These are phyloP conservation scores for Scleropages formosus DNA, from an alignment of 2,797 vertebrate genomes.

Conservation along the genomic window DNA sequence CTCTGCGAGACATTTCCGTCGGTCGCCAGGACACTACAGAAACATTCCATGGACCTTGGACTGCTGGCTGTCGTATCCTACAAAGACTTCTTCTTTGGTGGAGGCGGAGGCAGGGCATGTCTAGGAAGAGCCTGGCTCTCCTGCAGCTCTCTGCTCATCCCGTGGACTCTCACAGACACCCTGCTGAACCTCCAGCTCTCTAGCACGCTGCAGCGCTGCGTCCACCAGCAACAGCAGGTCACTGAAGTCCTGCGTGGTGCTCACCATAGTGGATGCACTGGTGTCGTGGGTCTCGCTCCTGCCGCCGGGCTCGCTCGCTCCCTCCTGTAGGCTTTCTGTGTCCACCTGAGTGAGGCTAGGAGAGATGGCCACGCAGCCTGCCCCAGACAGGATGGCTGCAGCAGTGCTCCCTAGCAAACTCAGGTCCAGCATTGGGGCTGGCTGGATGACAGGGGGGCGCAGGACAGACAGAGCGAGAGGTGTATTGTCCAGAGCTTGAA, in stretches of 20 bases:
- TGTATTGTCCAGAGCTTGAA: conserved; percentile 55
- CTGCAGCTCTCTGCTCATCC: not conserved
- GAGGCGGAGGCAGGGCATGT: conserved; percentile 37
- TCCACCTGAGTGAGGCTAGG: conserved; percentile 58
- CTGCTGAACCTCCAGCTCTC: conserved; percentile 82
- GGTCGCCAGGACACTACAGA: not conserved
- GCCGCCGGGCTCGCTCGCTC: conserved; percentile 51
- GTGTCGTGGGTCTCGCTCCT: conserved; percentile 13
- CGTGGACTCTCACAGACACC: conserved; percentile 30
- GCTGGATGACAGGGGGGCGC: conserved; percentile 64
- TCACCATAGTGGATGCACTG: conserved; percentile 35
- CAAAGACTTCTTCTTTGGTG: not conserved
- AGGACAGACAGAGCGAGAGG: conserved; percentile 38
- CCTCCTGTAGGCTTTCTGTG: conserved; percentile 61
- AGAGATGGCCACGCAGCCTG: conserved; percentile 55
- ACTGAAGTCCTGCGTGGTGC: conserved; percentile 83
- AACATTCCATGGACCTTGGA: not conserved
- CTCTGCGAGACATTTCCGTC: not conserved
- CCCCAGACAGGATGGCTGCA: conserved; percentile 67
- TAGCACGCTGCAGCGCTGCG: conserved; percentile 82
- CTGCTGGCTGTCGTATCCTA: not conserved
- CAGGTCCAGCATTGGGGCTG: conserved; percentile 77
- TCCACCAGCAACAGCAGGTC: conserved; percentile 87
- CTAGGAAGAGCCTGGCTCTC: not conserved
- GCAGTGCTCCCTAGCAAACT: conserved; percentile 78